A percentile compares a stretch with the other conserved stretches of the same genome.
Conservation (phyloP, 2,113 vertebrate species). For the Leucosticte australis region DNA sequence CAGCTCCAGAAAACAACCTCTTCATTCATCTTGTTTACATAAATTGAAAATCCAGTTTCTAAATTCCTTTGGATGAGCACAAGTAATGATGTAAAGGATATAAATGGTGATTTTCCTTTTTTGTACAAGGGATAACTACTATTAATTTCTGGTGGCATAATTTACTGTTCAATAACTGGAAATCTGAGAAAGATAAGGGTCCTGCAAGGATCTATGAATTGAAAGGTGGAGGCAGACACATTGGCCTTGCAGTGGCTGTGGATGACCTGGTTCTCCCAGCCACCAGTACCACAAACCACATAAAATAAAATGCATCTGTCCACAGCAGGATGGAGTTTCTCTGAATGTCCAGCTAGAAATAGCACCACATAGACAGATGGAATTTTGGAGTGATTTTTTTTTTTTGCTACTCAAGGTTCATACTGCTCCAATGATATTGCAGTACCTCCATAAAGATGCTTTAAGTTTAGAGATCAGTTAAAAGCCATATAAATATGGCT, state of each 20-base stretch:
- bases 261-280: not conserved
- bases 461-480: not conserved
- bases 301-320: not conserved
- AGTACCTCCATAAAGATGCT: not conserved
- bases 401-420: not conserved
- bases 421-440: not conserved
- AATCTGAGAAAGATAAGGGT: not conserved
- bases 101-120: not conserved
- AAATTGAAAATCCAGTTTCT: not conserved
- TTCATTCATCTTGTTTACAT: not conserved
- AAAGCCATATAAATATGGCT: not conserved
- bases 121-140: not conserved
- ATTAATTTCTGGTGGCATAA: not conserved
- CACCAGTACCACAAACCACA: not conserved
- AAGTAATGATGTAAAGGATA: not conserved
- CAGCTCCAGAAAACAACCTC: not conserved
- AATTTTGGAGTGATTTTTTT: not conserved
- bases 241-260: not conserved
- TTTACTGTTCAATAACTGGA: not conserved
- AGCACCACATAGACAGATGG: not conserved
- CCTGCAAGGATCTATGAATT: not conserved
- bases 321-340: not conserved
- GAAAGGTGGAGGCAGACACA: not conserved
- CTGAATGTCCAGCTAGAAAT: not conserved
- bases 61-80: not conserved